phyloP scores from a whole-genome alignment of 2,113 vertebrate genomes.

The Vulpes vulpes region DNA sequence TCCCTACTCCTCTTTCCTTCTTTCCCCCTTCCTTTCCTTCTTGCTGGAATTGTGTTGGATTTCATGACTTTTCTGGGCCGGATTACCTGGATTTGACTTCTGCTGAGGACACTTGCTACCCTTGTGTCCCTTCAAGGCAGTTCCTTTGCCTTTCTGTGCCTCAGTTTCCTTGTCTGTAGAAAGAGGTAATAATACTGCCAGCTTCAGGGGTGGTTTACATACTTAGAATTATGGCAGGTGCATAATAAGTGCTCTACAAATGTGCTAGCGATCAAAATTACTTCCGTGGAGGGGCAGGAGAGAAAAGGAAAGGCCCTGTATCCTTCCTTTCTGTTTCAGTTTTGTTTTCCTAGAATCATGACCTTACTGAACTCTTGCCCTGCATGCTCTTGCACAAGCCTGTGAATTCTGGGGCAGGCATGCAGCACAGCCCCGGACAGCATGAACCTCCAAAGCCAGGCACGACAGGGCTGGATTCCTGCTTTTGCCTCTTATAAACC shows the following conservation, averaged over 20 bases:
- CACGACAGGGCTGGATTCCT: background rate
- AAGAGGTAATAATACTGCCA: background rate
- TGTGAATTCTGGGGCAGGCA: background rate
- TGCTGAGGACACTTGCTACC: background rate
- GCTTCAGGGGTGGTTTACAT: background rate
- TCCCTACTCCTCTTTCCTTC: background rate
- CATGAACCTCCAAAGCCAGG: background rate
- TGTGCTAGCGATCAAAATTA: background rate
- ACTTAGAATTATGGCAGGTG: background rate
- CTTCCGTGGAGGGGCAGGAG: no score
- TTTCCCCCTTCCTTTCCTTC: background rate
- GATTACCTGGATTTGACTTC: background rate
- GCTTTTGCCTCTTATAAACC: background rate
- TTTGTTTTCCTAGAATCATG: background rate
- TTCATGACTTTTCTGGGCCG: background rate
- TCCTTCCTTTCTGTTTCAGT: background rate
- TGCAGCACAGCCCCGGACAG: no score
- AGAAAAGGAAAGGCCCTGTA: rapidly evolving
- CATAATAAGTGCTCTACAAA: background rate
- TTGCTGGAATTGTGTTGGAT: background rate
- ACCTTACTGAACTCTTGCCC: background rate
- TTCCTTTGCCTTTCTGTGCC: background rate
- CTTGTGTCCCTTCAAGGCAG: no score
- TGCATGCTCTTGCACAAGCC: background rate
- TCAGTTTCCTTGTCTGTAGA: background rate